Conservation (phyloP, 1,140 invertebrate species). For the Harlomillsia oculata region DNA sequence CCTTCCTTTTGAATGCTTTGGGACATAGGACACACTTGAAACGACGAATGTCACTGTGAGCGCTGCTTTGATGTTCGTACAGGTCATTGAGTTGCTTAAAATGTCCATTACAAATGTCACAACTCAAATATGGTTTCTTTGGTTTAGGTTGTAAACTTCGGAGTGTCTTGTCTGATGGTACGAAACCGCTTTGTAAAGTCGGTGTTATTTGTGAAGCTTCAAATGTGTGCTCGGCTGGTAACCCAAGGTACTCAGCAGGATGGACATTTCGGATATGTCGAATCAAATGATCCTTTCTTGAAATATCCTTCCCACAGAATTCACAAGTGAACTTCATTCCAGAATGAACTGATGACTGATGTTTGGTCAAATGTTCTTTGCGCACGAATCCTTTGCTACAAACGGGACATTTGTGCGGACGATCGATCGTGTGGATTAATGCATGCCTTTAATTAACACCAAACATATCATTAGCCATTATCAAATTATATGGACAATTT, state of each 20-base stretch:
- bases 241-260: slow-evolving; percentile 16
- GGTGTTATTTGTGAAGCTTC: too few species aligned
- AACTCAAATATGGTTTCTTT: slow-evolving; percentile 29
- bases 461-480: background rate
- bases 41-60: slow-evolving; percentile 22
- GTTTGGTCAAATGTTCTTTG: slow-evolving; percentile 33
- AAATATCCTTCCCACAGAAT: slow-evolving; percentile 34
- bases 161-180: slow-evolving; percentile 18
- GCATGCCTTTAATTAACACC: slow-evolving; percentile 11
- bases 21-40: slow-evolving; percentile 29
- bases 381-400: slow-evolving; percentile 28
- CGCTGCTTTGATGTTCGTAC: slow-evolving; percentile 25
- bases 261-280: slow-evolving; percentile 32
- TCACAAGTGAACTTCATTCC: slow-evolving; percentile 33
- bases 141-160: slow-evolving; percentile 34
- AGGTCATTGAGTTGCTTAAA: slow-evolving; percentile 23
- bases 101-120: slow-evolving; percentile 28
- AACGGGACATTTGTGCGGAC: slow-evolving; percentile 28
- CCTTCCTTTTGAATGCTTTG: slow-evolving; percentile 25
- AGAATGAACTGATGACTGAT: slow-evolving; percentile 25
- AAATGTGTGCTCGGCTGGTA: too few species aligned
- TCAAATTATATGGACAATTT: background rate
- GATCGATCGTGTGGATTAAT: slow-evolving; percentile 12
- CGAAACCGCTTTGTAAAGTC: too few species aligned
- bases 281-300: slow-evolving; percentile 32